phyloP scores from a whole-genome alignment of 2,797 vertebrate genomes.

The Typhlichthys eigenmanni region DNA sequence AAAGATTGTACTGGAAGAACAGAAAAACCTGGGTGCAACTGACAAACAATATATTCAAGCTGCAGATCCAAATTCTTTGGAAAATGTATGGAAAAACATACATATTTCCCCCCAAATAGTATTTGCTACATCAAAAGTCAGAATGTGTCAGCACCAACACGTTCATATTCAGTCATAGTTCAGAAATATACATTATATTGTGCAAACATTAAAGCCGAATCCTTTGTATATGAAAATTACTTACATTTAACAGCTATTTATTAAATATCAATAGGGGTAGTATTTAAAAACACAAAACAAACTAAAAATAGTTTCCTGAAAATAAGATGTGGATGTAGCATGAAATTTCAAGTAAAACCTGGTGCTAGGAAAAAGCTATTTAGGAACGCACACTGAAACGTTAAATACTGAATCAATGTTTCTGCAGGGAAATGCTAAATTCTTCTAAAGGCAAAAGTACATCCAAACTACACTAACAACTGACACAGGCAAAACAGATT shows the following conservation, averaged over 20 bases:
- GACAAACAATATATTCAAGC: constrained; percentile 41
- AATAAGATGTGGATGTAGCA: not conserved
- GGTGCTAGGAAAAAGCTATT: too few species aligned
- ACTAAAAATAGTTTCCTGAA: not conserved
- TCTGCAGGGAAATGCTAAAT: constrained; percentile 10
- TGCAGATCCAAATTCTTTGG: constrained; percentile 36
- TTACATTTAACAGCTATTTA: too few species aligned
- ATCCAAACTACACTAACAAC: constrained; percentile 28
- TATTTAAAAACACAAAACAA: not conserved
- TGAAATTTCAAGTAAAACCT: too few species aligned
- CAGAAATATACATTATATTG: constrained; percentile 38
- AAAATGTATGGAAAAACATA: constrained; percentile 13
- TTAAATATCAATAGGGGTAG: too few species aligned
- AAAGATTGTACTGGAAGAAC: constrained; percentile 39
- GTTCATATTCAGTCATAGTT: constrained; percentile 6
- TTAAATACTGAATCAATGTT: constrained; percentile 5
- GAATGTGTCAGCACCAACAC: not conserved
- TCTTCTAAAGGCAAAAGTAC: constrained; percentile 5
- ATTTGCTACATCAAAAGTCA: not conserved
- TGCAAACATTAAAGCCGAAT: constrained; percentile 47
- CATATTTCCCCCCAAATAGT: too few species aligned
- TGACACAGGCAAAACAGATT: constrained; percentile 20
- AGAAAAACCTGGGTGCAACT: constrained; percentile 9
- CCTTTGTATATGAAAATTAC: constrained; percentile 7
- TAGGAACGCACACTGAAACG: too few species aligned